Conservation (phyloP, 2,797 vertebrate species). For the Jordanella pulchra region DNA sequence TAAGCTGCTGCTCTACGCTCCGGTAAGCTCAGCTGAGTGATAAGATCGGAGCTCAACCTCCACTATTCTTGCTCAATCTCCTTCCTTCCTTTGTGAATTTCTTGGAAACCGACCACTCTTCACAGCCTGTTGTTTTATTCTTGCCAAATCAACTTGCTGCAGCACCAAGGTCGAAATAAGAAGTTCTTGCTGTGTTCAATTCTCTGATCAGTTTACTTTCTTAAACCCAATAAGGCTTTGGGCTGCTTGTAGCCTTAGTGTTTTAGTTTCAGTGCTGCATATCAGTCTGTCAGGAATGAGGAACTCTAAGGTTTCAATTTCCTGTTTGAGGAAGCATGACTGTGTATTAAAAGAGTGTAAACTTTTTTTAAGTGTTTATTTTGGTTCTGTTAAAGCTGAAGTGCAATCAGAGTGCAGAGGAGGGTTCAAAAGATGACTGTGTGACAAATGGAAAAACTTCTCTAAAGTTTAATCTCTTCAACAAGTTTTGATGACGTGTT, state of each 20-base stretch:
- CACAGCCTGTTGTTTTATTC: conserved; percentile 9
- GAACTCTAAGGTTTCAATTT: conserved; percentile 45
- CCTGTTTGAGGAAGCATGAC: conserved; percentile 38
- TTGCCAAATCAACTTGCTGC: conserved; percentile 8
- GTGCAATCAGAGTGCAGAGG: neutral
- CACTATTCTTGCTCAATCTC: neutral
- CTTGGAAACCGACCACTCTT: conserved; percentile 3
- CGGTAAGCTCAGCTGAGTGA: neutral
- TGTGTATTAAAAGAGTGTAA: neutral
- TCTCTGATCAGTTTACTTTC: neutral
- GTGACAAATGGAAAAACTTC: neutral
- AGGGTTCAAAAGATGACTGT: neutral
- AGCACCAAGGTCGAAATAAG: neutral
- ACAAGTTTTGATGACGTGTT: neutral
- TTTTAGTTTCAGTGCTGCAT: neutral
- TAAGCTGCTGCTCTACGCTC: neutral
- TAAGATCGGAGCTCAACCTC: conserved; percentile 1
- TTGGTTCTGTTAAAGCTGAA: conserved; percentile 10
- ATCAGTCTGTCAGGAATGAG: conserved; percentile 27
- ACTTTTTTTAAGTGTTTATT: conserved; percentile 15
- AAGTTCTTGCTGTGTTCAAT: neutral
- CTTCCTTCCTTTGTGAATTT: conserved; percentile 12
- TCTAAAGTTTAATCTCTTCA: no score
- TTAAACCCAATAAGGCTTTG: neutral
- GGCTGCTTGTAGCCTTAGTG: neutral